Percentiles rank a stretch among this genome's conserved stretches.
Evolutionary conservation across 1,140 invertebrate genomes (phyloP).

Genomic region (Drosophila sp.): DNA sequence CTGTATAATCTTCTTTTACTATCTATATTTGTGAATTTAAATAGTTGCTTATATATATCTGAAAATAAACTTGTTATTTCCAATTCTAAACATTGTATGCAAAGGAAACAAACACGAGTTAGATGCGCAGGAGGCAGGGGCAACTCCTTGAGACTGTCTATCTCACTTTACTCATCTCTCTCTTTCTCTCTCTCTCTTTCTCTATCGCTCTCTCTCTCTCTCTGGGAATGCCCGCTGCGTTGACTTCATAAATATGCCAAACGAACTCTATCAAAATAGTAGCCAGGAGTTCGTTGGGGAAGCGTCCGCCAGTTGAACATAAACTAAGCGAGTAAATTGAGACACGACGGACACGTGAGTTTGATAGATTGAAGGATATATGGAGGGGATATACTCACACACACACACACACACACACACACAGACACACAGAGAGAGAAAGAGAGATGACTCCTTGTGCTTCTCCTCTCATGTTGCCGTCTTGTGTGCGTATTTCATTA

Average conservation of each 20-base stretch:
- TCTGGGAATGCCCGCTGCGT: slow-evolving; percentile 42
- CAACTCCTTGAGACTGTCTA: background rate
- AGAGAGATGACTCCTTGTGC: too few relatives aligned
- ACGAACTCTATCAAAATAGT: slow-evolving; percentile 68
- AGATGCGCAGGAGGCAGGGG: background rate
- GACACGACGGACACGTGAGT: slow-evolving; percentile 79
- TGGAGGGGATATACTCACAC: slow-evolving; percentile 28
- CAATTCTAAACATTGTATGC: slow-evolving; percentile 5
- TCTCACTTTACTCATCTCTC: too few relatives aligned
- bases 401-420: slow-evolving; percentile 3
- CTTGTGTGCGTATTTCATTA: slow-evolving; percentile 69
- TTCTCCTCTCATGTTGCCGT: background rate
- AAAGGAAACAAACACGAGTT: slow-evolving; percentile 8
- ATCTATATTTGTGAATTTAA: too few relatives aligned
- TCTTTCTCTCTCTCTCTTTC: background rate
- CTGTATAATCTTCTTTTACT: too few relatives aligned
- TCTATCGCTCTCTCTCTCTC: background rate
- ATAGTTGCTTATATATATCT: background rate
- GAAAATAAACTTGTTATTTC: background rate
- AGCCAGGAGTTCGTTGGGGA: background rate
- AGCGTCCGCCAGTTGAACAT: slow-evolving; percentile 58
- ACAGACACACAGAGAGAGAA: background rate
- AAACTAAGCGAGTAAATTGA: slow-evolving; percentile 81
- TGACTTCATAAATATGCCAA: slow-evolving; percentile 59
- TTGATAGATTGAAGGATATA: slow-evolving; percentile 70